A percentile compares a stretch with the other conserved stretches of the same genome.
These are phyloP conservation scores for Pelochelys cantorii DNA, from an alignment of 2,797 vertebrate species.

Conservation along the genomic window DNA sequence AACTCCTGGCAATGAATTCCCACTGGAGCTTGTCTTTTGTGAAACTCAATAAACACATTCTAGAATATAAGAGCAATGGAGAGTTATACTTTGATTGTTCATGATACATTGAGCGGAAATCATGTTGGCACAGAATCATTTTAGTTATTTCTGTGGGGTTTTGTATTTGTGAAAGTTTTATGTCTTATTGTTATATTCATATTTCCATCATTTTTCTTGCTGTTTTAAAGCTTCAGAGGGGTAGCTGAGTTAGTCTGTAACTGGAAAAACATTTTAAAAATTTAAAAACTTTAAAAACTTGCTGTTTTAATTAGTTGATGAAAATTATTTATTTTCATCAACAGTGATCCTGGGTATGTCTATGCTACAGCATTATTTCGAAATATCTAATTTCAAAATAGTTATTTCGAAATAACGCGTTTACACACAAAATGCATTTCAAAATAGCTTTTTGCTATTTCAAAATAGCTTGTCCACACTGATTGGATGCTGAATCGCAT, in stretches of 20 bases:
- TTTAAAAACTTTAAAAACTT: too few species aligned
- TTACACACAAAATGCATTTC: too few species aligned
- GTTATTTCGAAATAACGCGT: too few species aligned
- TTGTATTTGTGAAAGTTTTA: background rate
- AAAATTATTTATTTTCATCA: background rate
- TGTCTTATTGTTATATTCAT: slow-evolving; percentile 1
- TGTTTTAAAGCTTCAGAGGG: slow-evolving; percentile 1
- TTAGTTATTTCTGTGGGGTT: background rate
- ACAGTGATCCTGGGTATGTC: background rate
- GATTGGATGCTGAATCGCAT: too few species aligned
- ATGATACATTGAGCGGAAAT: slow-evolving; percentile 1
- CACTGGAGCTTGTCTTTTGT: background rate
- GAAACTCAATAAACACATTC: background rate
- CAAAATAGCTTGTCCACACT: too few species aligned
- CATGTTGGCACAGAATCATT: background rate
- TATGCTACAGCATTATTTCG: too few species aligned
- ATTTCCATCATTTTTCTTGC: slow-evolving; percentile 5
- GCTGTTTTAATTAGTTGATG: slow-evolving; percentile 33
- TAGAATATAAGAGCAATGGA: background rate
- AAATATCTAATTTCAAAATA: too few species aligned
- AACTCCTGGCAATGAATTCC: slow-evolving; percentile 1
- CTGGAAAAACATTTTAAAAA: too few species aligned
- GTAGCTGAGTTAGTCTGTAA: too few species aligned
- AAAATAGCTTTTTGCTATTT: too few species aligned
- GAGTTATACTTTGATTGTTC: background rate